Base-by-base conservation (phyloP, 2,888 invertebrate species). In the Cyclophora punctaria region DNA sequence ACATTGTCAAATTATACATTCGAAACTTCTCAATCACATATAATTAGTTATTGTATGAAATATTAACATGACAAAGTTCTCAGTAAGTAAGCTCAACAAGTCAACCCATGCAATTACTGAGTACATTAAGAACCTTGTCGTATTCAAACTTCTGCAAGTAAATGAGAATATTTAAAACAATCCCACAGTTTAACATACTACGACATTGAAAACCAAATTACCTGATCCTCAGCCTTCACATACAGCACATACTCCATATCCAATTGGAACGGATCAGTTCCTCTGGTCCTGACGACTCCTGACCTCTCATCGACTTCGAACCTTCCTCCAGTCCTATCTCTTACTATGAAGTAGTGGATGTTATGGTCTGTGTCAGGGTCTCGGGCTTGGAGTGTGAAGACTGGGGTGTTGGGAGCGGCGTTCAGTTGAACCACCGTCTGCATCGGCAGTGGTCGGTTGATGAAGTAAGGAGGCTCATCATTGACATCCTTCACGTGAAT, bases 351-450 rank as follows among this genome's bases (percentile, higher is more conserved):
- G 82, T 98, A 97, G 79, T 97, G 97, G 59, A 98, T 97, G 76
- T 96, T 96, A 78, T 97, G 96, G 84, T 97, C 98, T 1, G 97
- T 97, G 76, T 98, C 98, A 3, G 98, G 98, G 80, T 99, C 98
- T 60, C 97, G 90, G 7, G 99, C 99, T 79, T 98, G 97, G 35
- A 99, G 92, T n/a, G 98, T 98, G 85, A 98, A 98, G 3, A 98
- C 98, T 3, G 96, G 97, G 0, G 97, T 97, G 78, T 98, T 98
- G 42, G 97, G 95, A 3, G 97, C 95, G 3, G 98, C 98, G 78
- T 98, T 98, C 49, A 97, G 91, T 73, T 98, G 97, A 0, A 98
- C 98, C 54, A 98, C 98, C 0, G 98, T 96, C 83, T 98, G 96
- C 96, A 98, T 98, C 20, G 99, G 99, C 59, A 96, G 88, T 0